These are phyloP conservation scores for Drosophila trapezifrons DNA, from an alignment of 1,140 invertebrate species.

Conservation along the genomic window DNA sequence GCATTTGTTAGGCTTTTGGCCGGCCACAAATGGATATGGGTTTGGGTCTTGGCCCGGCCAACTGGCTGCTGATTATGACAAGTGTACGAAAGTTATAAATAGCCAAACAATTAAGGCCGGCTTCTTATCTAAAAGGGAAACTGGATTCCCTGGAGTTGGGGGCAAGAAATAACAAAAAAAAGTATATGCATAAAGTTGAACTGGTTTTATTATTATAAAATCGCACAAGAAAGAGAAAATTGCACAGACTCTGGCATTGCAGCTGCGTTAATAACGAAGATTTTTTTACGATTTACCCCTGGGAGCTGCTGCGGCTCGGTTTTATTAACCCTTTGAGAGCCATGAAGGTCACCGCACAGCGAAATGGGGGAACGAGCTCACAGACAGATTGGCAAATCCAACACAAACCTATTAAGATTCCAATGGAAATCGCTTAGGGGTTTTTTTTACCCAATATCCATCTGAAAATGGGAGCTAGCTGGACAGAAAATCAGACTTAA, in stretches of 20 bases:
- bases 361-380: constrained; percentile 30
- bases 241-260: constrained; percentile 8
- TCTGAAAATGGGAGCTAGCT: constrained; percentile 11
- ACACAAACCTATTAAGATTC: constrained; percentile 50
- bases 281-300: constrained; percentile 11
- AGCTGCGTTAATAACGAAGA: constrained; percentile 5
- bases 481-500: constrained; percentile 12
- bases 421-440: constrained; percentile 50
- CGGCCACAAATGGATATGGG: constrained; percentile 25
- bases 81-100: constrained; percentile 36
- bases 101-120: constrained; percentile 39
- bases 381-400: constrained; percentile 23
- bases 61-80: constrained; percentile 48
- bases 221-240: constrained; percentile 9
- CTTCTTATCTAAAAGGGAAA: constrained; percentile 43
- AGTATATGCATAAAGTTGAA: constrained; percentile 24
- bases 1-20: constrained; percentile 61
- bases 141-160: constrained; percentile 12
- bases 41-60: constrained; percentile 36
- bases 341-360: constrained; percentile 38
- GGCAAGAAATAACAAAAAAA: not conserved
- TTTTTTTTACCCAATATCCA: constrained; percentile 53
- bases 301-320: not conserved
- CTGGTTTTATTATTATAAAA: constrained; percentile 27
- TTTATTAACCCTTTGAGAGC: constrained; percentile 26